Conservation (phyloP, 2,888 invertebrate species). For the Cryptus viduatorius region DNA sequence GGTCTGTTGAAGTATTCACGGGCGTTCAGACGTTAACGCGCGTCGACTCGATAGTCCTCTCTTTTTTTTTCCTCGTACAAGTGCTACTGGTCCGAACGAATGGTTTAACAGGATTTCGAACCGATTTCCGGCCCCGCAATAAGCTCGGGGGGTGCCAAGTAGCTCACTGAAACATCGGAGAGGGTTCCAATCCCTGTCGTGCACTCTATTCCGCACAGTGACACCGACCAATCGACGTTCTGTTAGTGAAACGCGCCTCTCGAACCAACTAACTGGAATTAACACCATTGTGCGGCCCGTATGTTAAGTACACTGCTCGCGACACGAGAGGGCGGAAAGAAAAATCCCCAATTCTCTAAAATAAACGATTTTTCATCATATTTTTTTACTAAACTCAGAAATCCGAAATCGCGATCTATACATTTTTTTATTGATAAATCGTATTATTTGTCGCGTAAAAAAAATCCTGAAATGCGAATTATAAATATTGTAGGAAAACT, state of each 20-base stretch:
- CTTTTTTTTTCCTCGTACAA: constrained; percentile 23
- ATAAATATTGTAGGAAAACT: too few relatives aligned
- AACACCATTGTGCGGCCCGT: constrained; percentile 50
- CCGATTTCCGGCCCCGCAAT: constrained; percentile 50
- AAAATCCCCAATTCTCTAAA: not conserved
- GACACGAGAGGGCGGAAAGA: not conserved
- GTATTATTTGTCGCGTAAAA: too few relatives aligned
- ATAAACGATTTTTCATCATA: not conserved
- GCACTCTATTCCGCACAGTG: constrained; percentile 1
- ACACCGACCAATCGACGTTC: constrained; percentile 43
- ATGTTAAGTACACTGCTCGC: constrained; percentile 36
- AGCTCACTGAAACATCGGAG: constrained; percentile 43
- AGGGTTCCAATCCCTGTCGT: constrained; percentile 47
- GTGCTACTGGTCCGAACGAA: constrained; percentile 38
- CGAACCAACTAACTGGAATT: constrained; percentile 64
- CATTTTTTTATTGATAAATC: not conserved
- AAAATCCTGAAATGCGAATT: too few relatives aligned
- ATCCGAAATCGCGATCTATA: not conserved
- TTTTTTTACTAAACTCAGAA: not conserved
- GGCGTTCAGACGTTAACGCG: constrained; percentile 34
- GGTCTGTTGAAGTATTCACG: not conserved
- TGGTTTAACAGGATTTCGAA: constrained; percentile 61
- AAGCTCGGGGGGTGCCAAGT: constrained; percentile 25
- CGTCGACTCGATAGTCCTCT: constrained; percentile 33
- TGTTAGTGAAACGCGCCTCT: constrained; percentile 32